Evolutionary conservation across 2,888 invertebrate species (phyloP).

Genomic region (Heliconius charithonia): DNA sequence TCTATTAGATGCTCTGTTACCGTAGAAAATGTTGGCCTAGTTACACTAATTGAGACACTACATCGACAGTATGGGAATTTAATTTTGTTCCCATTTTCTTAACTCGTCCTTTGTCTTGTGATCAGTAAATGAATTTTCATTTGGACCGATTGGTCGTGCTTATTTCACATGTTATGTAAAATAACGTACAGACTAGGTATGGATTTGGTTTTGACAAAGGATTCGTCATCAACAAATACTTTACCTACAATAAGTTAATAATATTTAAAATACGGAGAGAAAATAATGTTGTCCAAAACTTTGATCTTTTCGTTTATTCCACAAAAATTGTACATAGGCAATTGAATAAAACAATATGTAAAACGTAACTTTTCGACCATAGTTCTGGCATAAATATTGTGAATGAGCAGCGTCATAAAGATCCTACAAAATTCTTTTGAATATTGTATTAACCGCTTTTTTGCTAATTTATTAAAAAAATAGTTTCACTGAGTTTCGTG

Average conservation of each 20-base stretch:
- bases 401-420: not conserved
- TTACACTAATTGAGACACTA: slow-evolving; percentile 54
- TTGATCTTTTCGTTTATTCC: not conserved
- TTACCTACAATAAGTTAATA: too few relatives aligned
- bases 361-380: not conserved
- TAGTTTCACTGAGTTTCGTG: too few relatives aligned
- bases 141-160: not conserved
- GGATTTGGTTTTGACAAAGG: not conserved
- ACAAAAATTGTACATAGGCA: not conserved
- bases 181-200: not conserved
- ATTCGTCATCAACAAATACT: too few relatives aligned
- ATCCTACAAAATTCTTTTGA: not conserved
- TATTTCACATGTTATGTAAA: not conserved
- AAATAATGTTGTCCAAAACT: not conserved
- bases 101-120: not conserved
- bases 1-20: slow-evolving; percentile 52
- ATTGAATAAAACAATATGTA: not conserved
- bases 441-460: not conserved
- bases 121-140: not conserved
- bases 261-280: too few relatives aligned
- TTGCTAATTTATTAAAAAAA: too few relatives aligned
- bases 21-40: slow-evolving; percentile 56
- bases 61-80: slow-evolving; percentile 21
- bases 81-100: not conserved
- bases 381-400: not conserved